Percentiles rank a stretch among this genome's conserved stretches.
Conservation (phyloP, 2,888 invertebrate species). For the Cheilosia pagana region DNA sequence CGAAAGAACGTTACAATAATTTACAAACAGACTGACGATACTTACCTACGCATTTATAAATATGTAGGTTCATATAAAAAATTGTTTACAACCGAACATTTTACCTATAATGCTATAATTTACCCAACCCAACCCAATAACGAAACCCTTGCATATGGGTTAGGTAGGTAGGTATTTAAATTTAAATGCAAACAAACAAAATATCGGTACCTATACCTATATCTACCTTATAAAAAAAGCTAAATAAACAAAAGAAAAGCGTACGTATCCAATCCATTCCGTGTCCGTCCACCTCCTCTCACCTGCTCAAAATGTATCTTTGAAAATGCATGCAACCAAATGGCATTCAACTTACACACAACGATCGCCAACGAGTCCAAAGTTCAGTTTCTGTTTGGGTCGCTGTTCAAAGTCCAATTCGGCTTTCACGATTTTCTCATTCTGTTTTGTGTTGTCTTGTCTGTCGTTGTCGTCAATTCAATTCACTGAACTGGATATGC, state of each 20-base stretch:
- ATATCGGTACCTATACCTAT: background rate
- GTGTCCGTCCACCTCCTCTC: background rate
- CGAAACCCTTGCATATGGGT: too few relatives aligned
- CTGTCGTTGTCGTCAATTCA: conserved; percentile 18
- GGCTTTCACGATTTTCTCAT: conserved; percentile 76
- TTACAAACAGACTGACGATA: too few relatives aligned
- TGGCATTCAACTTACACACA: conserved; percentile 61
- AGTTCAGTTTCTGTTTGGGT: conserved; percentile 80
- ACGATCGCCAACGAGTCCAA: conserved; percentile 77
- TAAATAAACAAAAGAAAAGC: conserved; percentile 10
- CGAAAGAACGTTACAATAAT: too few relatives aligned
- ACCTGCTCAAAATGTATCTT: conserved; percentile 11
- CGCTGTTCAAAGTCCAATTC: conserved; percentile 82
- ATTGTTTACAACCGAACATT: too few relatives aligned
- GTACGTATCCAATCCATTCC: background rate
- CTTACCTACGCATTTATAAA: too few relatives aligned
- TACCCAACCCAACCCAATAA: too few relatives aligned
- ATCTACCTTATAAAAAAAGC: background rate
- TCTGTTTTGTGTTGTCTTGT: conserved; percentile 23
- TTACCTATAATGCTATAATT: too few relatives aligned
- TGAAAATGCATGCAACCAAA: conserved; percentile 45
- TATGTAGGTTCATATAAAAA: too few relatives aligned
- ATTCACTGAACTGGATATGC: background rate
- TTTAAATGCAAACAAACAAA: conserved; percentile 1
- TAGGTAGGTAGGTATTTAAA: background rate